Percentiles rank a stretch among this genome's conserved stretches.
Conservation (phyloP, 2,113 vertebrate genomes). For the Embiotoca jacksoni region DNA sequence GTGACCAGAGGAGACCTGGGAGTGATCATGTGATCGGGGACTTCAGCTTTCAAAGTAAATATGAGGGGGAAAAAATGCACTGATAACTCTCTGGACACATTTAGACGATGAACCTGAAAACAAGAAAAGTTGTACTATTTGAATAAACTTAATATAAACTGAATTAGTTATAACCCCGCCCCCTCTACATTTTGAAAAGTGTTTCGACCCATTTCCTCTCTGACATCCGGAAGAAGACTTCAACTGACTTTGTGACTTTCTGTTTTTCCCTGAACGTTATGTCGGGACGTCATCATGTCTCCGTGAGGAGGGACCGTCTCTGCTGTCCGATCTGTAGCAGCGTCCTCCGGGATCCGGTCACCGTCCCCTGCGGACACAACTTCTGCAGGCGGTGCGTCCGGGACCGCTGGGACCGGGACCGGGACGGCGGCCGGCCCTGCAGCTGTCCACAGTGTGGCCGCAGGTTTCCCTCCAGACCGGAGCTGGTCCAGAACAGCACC, state of each 20-base stretch:
- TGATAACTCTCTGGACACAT: no score
- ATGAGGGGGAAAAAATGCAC: no score
- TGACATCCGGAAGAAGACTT: background rate
- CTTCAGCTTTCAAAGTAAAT: no score
- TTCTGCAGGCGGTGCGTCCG: conserved; percentile 44
- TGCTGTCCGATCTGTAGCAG: conserved; percentile 82
- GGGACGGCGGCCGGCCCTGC: background rate
- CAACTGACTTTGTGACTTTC: no score
- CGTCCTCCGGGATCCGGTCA: conserved; percentile 80
- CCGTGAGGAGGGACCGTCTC: conserved; percentile 64
- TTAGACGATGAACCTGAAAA: no score
- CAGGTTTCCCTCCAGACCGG: conserved; percentile 13
- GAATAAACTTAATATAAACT: no score
- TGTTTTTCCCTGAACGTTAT: no score
- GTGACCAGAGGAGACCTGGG: no score
- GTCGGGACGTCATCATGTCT: background rate
- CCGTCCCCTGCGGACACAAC: conserved; percentile 83
- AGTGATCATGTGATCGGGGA: no score
- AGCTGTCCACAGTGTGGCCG: conserved; percentile 30
- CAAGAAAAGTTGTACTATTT: no score
- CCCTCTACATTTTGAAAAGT: no score
- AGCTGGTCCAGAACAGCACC: conserved; percentile 11
- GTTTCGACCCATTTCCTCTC: conserved; percentile 13
- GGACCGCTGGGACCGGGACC: background rate
- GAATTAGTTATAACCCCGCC: no score